Percentiles rank a stretch among this genome's conserved stretches.
phyloP scores from a whole-genome alignment of 2,888 invertebrate genomes.

The Drosophila helvetica region DNA sequence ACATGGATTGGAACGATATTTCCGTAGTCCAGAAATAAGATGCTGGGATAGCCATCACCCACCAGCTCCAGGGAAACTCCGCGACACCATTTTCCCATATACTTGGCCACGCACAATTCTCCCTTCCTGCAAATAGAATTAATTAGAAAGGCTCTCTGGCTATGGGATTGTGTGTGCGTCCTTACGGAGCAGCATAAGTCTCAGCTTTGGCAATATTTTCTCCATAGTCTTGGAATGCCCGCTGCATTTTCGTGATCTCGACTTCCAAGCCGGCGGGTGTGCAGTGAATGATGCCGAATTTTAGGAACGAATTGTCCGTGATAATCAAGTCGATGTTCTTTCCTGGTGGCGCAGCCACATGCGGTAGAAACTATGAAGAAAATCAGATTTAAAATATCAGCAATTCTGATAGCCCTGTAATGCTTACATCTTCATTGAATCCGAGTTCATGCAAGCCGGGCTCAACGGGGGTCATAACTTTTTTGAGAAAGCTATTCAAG shows the following conservation, averaged over 20 bases:
- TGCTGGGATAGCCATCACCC: conserved; percentile 82
- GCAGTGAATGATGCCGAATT: conserved; percentile 76
- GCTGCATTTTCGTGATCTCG: conserved; percentile 75
- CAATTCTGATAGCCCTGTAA: neutral
- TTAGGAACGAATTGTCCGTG: conserved; percentile 80
- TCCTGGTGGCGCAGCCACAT: conserved; percentile 67
- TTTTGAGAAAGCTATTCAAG: conserved; percentile 74
- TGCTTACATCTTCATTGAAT: conserved; percentile 68
- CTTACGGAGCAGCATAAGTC: conserved; percentile 78
- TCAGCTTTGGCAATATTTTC: conserved; percentile 49
- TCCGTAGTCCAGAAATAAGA: conserved; percentile 82
- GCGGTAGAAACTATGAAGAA: conserved; percentile 63
- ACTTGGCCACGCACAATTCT: conserved; percentile 81
- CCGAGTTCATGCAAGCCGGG: conserved; percentile 57
- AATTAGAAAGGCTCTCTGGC: fast-evolving
- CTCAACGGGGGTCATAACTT: conserved; percentile 60
- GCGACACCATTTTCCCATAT: conserved; percentile 81
- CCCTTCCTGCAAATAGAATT: conserved; percentile 53
- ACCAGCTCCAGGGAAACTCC: conserved; percentile 80
- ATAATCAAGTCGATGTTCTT: conserved; percentile 73
- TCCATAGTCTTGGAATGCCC: conserved; percentile 75
- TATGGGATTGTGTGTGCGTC: neutral
- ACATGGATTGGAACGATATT: conserved; percentile 74
- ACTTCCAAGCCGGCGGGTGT: conserved; percentile 69
- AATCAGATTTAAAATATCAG: neutral